A percentile compares a stretch with the other conserved stretches of the same genome.
Evolutionary conservation across 2,113 vertebrate species (phyloP).

Genomic region (Ammodytes dubius): DNA sequence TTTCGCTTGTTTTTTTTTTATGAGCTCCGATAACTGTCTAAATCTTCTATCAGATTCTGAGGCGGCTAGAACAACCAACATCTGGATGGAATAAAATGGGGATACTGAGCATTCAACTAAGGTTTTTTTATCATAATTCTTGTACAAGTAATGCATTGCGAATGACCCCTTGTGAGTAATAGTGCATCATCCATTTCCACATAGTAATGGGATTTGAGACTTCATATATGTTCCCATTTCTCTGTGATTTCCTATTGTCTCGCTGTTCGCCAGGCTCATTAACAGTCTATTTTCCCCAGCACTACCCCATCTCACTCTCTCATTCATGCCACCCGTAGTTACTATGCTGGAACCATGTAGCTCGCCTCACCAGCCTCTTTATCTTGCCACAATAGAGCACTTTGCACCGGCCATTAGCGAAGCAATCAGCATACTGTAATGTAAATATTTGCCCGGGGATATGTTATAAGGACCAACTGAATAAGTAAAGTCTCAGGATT

Average conservation of each 20-base stretch:
- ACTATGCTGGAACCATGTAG: constrained; percentile 33
- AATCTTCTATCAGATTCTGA: constrained; percentile 67
- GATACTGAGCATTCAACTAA: constrained; percentile 44
- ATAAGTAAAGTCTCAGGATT: constrained; percentile 12
- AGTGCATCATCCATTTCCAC: constrained; percentile 33
- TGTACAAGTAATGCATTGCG: constrained; percentile 10
- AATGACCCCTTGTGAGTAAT: constrained; percentile 57
- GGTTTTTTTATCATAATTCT: constrained; percentile 10
- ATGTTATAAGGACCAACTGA: constrained; percentile 33
- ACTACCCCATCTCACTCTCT: constrained; percentile 8
- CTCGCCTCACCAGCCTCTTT: constrained; percentile 34
- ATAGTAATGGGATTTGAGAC: constrained; percentile 61
- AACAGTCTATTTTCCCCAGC: constrained; percentile 55
- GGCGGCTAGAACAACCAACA: constrained; percentile 34
- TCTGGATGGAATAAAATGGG: constrained; percentile 49
- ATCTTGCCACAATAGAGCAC: constrained; percentile 21
- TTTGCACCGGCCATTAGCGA: constrained; percentile 50
- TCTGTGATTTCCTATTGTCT: background rate
- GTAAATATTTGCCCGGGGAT: constrained; percentile 68
- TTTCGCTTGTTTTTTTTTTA: constrained; percentile 44
- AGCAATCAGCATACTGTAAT: constrained; percentile 59
- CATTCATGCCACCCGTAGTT: constrained; percentile 62
- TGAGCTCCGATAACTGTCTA: constrained; percentile 55
- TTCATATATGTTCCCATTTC: constrained; percentile 53
- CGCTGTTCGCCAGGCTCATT: constrained; percentile 38